These are phyloP conservation scores for Tringa solitaria DNA, from an alignment of 2,113 vertebrate species.

Conservation along the genomic window DNA sequence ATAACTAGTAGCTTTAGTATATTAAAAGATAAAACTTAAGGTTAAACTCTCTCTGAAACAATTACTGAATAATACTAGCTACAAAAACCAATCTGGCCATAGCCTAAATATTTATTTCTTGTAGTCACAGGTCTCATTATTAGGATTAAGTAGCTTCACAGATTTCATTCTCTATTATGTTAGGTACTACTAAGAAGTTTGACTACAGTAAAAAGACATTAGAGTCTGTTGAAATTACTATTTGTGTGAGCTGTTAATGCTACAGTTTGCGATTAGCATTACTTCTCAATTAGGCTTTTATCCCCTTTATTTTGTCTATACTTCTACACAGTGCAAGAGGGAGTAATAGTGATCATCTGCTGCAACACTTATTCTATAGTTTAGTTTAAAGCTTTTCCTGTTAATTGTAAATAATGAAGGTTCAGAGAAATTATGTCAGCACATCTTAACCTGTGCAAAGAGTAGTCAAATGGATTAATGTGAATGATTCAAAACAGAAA, in stretches of 20 bases:
- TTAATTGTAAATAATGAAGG: background rate
- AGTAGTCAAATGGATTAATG: background rate
- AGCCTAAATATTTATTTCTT: background rate
- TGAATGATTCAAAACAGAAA: background rate
- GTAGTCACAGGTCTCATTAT: background rate
- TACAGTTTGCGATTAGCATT: background rate
- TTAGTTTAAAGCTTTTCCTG: background rate
- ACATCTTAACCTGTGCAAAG: background rate
- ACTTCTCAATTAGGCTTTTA: background rate
- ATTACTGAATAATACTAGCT: background rate
- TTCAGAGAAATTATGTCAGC: background rate
- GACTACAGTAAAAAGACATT: background rate
- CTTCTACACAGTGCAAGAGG: background rate
- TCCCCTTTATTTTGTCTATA: background rate
- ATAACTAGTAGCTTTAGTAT: background rate
- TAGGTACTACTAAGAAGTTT: background rate
- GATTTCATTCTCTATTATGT: background rate
- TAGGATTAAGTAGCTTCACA: background rate
- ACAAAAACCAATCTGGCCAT: background rate
- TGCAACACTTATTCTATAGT: background rate
- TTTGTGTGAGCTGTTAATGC: background rate
- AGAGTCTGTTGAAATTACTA: background rate
- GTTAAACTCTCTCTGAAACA: background rate
- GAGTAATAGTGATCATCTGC: background rate
- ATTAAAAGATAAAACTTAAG: background rate